phyloP scores from a whole-genome alignment of 2,888 invertebrate species.

The Pycnomerus fuliginosus region DNA sequence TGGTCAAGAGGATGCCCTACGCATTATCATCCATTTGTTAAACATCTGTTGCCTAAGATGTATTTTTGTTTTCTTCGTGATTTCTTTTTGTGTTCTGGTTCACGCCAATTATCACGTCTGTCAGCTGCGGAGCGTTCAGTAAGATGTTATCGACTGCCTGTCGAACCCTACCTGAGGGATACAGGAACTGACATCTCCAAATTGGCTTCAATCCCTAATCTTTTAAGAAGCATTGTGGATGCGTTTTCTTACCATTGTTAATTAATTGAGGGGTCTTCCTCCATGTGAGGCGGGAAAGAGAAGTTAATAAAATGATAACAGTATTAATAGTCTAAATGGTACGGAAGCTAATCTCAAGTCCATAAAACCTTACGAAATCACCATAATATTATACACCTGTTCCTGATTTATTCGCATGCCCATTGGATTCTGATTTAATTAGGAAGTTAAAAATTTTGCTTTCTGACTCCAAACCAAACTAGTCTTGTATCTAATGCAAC shows the following conservation, averaged over 20 bases:
- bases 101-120: conserved; percentile 44
- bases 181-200: conserved; percentile 35
- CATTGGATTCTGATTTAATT: too few relatives aligned
- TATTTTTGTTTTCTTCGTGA: conserved; percentile 21
- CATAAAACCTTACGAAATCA: too few relatives aligned
- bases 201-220: conserved; percentile 41
- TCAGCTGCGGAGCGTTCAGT: conserved; percentile 38
- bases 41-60: conserved; percentile 23
- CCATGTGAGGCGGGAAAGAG: conserved; percentile 16
- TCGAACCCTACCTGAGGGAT: conserved; percentile 24
- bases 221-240: conserved; percentile 31
- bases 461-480: too few relatives aligned
- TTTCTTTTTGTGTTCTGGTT: conserved; percentile 32
- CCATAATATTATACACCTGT: too few relatives aligned
- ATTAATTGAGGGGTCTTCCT: conserved; percentile 35
- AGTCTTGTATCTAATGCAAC: too few relatives aligned
- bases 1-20: too few relatives aligned
- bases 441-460: too few relatives aligned
- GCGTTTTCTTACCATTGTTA: conserved; percentile 37
- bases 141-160: conserved; percentile 27
- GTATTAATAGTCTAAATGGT: too few relatives aligned
- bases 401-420: too few relatives aligned
- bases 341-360: too few relatives aligned
- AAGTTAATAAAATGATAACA: too few relatives aligned
- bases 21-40: conserved; percentile 18